A percentile compares a stretch with the other conserved stretches of the same genome.
Conservation (phyloP, 2,797 vertebrate species). For the Syngnathus acus region DNA sequence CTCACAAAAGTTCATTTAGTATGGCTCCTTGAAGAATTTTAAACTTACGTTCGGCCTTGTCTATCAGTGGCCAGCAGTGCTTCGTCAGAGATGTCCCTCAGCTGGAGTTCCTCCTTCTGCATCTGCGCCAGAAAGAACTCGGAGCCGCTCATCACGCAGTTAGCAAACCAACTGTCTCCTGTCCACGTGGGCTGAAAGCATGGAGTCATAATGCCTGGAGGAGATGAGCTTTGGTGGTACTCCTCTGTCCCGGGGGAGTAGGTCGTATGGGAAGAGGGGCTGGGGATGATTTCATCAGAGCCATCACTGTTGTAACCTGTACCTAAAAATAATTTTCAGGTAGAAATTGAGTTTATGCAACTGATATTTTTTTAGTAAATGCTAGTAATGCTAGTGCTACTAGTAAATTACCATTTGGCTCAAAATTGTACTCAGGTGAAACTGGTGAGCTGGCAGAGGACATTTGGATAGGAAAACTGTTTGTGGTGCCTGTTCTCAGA, state of each 20-base stretch:
- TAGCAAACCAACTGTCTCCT: neutral
- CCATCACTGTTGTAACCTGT: conserved; percentile 39
- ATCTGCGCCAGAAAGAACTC: conserved; percentile 76
- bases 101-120: conserved; percentile 59
- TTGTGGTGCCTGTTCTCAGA: conserved; percentile 47
- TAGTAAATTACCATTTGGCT: conserved; percentile 13
- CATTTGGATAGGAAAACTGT: neutral
- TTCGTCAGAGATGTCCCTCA: conserved; percentile 51
- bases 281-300: conserved; percentile 48
- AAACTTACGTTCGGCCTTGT: conserved; percentile 66
- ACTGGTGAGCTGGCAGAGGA: neutral
- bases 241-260: conserved; percentile 19
- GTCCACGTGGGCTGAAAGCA: neutral
- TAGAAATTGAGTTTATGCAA: neutral
- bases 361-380: neutral
- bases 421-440: conserved; percentile 24
- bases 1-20: too few species aligned
- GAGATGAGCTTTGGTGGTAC: conserved; percentile 17
- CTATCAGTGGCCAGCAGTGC: conserved; percentile 61
- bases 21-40: too few species aligned
- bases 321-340: neutral
- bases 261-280: conserved; percentile 25
- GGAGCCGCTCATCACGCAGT: conserved; percentile 28
- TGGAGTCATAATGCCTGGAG: conserved; percentile 9
- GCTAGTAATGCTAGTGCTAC: neutral